These are phyloP conservation scores for Melanotaenia duboulayi DNA, from an alignment of 2,113 vertebrate species.

Conservation along the genomic window DNA sequence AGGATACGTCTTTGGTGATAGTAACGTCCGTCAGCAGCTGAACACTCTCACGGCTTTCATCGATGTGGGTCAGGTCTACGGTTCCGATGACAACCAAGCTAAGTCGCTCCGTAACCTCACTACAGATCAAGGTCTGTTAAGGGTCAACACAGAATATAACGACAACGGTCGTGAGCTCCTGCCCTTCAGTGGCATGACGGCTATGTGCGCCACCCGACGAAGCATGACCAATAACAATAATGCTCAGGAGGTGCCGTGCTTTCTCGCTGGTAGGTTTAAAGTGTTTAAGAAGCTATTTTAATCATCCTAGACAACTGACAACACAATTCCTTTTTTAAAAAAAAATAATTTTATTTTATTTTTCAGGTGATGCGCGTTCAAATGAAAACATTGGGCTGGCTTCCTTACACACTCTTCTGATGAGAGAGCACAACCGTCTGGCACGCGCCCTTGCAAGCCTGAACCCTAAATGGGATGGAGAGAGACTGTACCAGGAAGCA, in stretches of 20 bases:
- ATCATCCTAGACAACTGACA: neutral
- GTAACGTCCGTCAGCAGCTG: conserved; percentile 76
- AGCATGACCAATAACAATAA: conserved; percentile 41
- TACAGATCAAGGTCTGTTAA: conserved; percentile 72
- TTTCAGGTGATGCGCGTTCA: conserved; percentile 72
- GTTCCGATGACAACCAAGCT: conserved; percentile 65
- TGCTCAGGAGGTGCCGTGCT: conserved; percentile 76
- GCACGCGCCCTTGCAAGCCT: conserved; percentile 61
- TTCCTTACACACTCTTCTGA: conserved; percentile 75
- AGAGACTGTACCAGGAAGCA: conserved; percentile 80
- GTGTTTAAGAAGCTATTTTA: neutral
- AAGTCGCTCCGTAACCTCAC: conserved; percentile 62
- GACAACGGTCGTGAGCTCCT: conserved; percentile 78
- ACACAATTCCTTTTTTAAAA: neutral
- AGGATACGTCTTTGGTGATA: conserved; percentile 55
- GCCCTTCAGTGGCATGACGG: conserved; percentile 64
- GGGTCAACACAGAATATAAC: conserved; percentile 61
- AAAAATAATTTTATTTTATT: neutral
- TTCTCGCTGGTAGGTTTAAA: conserved; percentile 74
- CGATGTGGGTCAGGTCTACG: conserved; percentile 79
- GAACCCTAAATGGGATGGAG: conserved; percentile 80
- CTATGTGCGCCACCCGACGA: conserved; percentile 64
- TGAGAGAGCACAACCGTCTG: conserved; percentile 85
- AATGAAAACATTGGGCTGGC: conserved; percentile 76
- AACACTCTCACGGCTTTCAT: conserved; percentile 80